Base-by-base conservation (phyloP, 2,888 invertebrate species). In the Tetanocera ferruginea region DNA sequence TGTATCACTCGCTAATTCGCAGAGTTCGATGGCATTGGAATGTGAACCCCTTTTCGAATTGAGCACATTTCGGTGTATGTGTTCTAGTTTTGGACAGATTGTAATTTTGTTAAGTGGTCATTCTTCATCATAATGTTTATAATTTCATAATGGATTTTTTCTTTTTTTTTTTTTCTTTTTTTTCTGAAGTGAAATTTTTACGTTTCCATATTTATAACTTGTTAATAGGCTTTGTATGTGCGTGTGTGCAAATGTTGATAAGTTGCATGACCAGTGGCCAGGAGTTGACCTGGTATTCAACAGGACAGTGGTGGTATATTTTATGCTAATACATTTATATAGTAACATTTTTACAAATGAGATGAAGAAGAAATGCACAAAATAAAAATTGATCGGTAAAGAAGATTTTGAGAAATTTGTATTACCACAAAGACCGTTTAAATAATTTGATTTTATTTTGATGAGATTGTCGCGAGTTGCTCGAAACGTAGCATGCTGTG, bases 31-130 rank as follows among this genome's bases (percentile, higher is more conserved):
- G 52, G 28, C 62, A 60, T 71, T 52, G 76, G 51, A 76, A 76
- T 55, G 76, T 62, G 73, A 66, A 80, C 76, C 78, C 76, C 76
- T 76, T 72, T 69, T 49, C n/a, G 28, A 51, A 37, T 5, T 67
- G 37, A 60, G 49, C 31, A 1, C 3, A 28, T 3, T 55, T 19
- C 4, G n/a, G 55, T 19, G 31, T 0, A 3, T 28, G 5, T 34
- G 51, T 23, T 49, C 75, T 28, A 28, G 23, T 62, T 57, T 43
- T 37, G 60, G 84, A 84, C 84, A 84, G 83, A 83, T 88, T 89
- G 87, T 88, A 89, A 89, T 89, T 89, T 90, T 84, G 88, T 87
- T 90, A 89, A 89, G 89, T 89, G 90, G 90, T 87, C 89, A 89
- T 89, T 85, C 87, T 84, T 89, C 90, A 89, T 89, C 87, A 86